Conservation (phyloP, 2,888 invertebrate genomes). For the Drosophila koepferae region DNA sequence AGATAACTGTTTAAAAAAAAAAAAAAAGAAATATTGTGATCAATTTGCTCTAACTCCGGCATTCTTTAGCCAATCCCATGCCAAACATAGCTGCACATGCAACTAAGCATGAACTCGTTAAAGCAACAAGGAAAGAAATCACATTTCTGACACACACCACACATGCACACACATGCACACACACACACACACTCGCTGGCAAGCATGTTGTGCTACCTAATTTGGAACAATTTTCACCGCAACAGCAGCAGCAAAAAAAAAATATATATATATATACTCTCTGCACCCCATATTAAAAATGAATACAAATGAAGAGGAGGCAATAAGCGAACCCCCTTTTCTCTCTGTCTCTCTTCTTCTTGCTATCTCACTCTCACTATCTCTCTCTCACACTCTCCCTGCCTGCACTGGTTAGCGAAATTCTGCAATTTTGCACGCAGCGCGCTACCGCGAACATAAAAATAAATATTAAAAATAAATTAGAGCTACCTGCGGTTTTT, state of each 20-base stretch:
- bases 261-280: background rate
- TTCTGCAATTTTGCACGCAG: slow-evolving; percentile 67
- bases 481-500: slow-evolving; percentile 74
- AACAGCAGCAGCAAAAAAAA: slow-evolving; percentile 30
- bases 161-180: background rate
- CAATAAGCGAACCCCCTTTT: slow-evolving; percentile 6
- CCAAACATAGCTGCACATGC: slow-evolving; percentile 50
- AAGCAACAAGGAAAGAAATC: slow-evolving; percentile 52
- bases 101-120: slow-evolving; percentile 66
- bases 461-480: slow-evolving; percentile 80
- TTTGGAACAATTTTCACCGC: slow-evolving; percentile 73
- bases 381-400: background rate
- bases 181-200: slow-evolving; percentile 3
- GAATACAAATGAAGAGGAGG: slow-evolving; percentile 44
- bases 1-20: slow-evolving; percentile 10
- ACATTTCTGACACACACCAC: slow-evolving; percentile 32
- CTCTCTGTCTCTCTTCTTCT: background rate
- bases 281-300: slow-evolving; percentile 57
- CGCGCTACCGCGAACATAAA: slow-evolving; percentile 58
- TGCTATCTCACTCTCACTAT: background rate
- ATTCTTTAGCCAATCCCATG: slow-evolving; percentile 39
- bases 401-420: background rate
- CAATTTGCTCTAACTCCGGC: slow-evolving; percentile 39
- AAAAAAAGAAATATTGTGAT: background rate
- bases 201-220: slow-evolving; percentile 58